Evolutionary conservation across 1,140 invertebrate genomes (phyloP).

Genomic region (Hylaeus volcanicus): DNA sequence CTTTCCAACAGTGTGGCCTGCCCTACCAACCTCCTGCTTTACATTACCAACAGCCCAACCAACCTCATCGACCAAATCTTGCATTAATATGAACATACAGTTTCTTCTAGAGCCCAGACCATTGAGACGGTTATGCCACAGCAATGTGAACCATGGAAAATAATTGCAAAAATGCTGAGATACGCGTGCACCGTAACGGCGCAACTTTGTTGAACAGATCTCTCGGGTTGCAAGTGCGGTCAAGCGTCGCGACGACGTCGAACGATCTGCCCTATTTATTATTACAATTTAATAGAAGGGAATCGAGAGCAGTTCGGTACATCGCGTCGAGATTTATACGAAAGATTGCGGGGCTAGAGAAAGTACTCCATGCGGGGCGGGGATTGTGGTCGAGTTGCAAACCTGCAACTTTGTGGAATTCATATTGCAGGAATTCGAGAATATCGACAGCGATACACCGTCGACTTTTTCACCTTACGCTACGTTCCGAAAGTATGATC

Average conservation of each 20-base stretch:
- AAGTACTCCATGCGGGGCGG: not conserved
- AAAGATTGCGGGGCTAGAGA: not conserved
- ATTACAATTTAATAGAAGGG: conserved; percentile 1
- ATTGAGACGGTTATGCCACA: too few species aligned
- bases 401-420: not conserved
- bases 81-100: too few species aligned
- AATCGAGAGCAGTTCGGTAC: not conserved
- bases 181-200: not conserved
- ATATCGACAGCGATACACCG: not conserved
- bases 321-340: conserved; percentile 2
- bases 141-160: too few species aligned
- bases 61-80: too few species aligned
- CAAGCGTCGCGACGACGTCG: not conserved
- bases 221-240: not conserved
- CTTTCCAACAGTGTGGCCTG: too few species aligned
- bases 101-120: too few species aligned
- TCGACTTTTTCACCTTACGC: too few species aligned
- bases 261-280: too few species aligned
- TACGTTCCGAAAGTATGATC: too few species aligned
- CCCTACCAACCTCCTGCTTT: too few species aligned
- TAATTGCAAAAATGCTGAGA: too few species aligned
- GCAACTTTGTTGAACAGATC: conserved; percentile 6
- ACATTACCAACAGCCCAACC: too few species aligned
- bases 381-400: not conserved
- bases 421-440: not conserved